phyloP scores from a whole-genome alignment of 2,888 invertebrate species.

The Hirtodrosophila confusa region DNA sequence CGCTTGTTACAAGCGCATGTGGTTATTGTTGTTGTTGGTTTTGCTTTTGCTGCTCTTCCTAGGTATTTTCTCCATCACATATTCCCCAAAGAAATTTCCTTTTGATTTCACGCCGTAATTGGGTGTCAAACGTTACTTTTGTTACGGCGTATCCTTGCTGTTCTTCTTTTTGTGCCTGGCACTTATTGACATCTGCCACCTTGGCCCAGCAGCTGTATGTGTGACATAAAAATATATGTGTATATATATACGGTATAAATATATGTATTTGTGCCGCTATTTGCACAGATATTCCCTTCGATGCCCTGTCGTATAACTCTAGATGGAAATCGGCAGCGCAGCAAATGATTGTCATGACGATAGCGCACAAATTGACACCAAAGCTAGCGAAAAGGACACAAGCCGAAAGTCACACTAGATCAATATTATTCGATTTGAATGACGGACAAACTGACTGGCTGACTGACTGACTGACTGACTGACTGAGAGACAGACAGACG shows the following conservation, averaged over 20 bases:
- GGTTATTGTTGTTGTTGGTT: not conserved
- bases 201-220: slow-evolving; percentile 30
- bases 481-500: not conserved
- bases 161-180: slow-evolving; percentile 50
- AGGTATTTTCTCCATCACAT: slow-evolving; percentile 10
- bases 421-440: slow-evolving; percentile 72
- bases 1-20: slow-evolving; percentile 3
- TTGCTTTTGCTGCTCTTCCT: slow-evolving; percentile 7
- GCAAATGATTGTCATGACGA: slow-evolving; percentile 73
- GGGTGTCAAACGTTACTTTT: slow-evolving; percentile 77
- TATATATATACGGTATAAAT: slow-evolving; percentile 16
- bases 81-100: slow-evolving; percentile 69
- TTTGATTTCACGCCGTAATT: slow-evolving; percentile 78
- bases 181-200: slow-evolving; percentile 77
- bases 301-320: slow-evolving; percentile 43
- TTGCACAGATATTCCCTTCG: slow-evolving; percentile 32
- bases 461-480: slow-evolving; percentile 22
- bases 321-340: slow-evolving; percentile 68
- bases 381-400: slow-evolving; percentile 32
- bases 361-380: slow-evolving; percentile 63
- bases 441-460: slow-evolving; percentile 34
- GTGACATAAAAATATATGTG: slow-evolving; percentile 24
- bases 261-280: slow-evolving; percentile 30
- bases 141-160: slow-evolving; percentile 58
- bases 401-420: slow-evolving; percentile 59